Percentiles rank a stretch among this genome's conserved stretches.
Conservation (phyloP, 2,888 invertebrate genomes). For the Hyppa rectilinea region DNA sequence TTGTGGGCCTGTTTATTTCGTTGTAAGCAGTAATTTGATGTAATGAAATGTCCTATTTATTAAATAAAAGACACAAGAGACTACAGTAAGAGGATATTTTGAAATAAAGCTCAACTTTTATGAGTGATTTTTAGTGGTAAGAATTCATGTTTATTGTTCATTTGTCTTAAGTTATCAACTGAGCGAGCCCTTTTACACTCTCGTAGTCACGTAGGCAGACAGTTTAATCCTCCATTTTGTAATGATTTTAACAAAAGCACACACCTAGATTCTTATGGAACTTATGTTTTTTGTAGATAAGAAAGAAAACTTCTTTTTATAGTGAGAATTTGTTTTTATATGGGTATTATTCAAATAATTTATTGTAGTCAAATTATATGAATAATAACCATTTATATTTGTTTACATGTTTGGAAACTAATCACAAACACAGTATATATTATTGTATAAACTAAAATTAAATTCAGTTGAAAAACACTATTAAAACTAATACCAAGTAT, state of each 20-base stretch:
- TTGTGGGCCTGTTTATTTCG: slow-evolving; percentile 7
- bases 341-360: too few species aligned
- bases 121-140: slow-evolving; percentile 9
- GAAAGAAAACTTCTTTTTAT: too few species aligned
- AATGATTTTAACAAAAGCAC: slow-evolving; percentile 1
- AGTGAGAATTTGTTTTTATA: too few species aligned
- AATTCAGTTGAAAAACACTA: slow-evolving; percentile 12
- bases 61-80: slow-evolving; percentile 6
- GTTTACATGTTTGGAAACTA: too few species aligned
- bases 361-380: too few species aligned
- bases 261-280: background rate
- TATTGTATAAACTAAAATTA: background rate
- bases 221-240: slow-evolving; percentile 15
- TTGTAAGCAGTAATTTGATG: slow-evolving; percentile 7
- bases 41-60: background rate
- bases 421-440: too few species aligned
- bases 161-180: slow-evolving; percentile 31
- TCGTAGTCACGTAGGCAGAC: slow-evolving; percentile 29
- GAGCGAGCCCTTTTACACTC: slow-evolving; percentile 8
- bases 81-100: slow-evolving; percentile 39
- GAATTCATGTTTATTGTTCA: slow-evolving; percentile 31
- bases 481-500: slow-evolving; percentile 17
- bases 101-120: slow-evolving; percentile 22
- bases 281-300: too few species aligned
- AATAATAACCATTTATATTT: too few species aligned